Evolutionary conservation across 2,888 invertebrate genomes (phyloP).

Genomic region (Rhagonycha fulva): DNA sequence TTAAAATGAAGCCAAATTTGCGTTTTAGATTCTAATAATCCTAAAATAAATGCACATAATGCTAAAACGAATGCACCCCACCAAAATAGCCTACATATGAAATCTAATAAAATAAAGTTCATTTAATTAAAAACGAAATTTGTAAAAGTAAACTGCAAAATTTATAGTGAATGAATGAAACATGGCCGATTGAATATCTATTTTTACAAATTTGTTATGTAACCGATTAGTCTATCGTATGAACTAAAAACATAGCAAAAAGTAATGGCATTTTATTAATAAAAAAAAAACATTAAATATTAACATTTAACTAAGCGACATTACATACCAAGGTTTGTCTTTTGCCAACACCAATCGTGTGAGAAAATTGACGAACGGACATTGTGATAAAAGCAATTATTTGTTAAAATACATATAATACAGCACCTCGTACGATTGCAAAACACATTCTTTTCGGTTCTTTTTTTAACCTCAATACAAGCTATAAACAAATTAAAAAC

Average conservation of each 20-base stretch:
- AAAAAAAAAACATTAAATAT: neutral
- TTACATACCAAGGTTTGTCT: conserved; percentile 23
- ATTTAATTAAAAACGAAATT: conserved; percentile 17
- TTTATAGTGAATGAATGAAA: neutral
- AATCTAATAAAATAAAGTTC: conserved; percentile 24
- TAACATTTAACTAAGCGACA: neutral
- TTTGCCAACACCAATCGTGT: conserved; percentile 12
- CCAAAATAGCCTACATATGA: conserved; percentile 32
- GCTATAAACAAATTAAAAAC: conserved; percentile 28
- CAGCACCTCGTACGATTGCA: conserved; percentile 4
- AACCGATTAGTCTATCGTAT: conserved; percentile 4
- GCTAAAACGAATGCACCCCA: conserved; percentile 26
- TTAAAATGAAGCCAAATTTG: neutral
- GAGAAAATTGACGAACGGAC: conserved; percentile 15
- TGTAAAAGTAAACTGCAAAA: neutral
- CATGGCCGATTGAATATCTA: conserved; percentile 16
- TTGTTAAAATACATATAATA: conserved; percentile 3
- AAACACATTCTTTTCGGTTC: conserved; percentile 15
- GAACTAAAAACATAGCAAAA: conserved; percentile 6
- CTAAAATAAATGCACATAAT: conserved; percentile 32
- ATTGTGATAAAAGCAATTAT: conserved; percentile 2
- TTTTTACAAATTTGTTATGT: conserved; percentile 17
- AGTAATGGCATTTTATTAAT: neutral
- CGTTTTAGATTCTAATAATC: conserved; percentile 22
- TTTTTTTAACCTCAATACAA: conserved; percentile 19